phyloP scores from a whole-genome alignment of 2,113 vertebrate species.

The Hepsetus odoe region DNA sequence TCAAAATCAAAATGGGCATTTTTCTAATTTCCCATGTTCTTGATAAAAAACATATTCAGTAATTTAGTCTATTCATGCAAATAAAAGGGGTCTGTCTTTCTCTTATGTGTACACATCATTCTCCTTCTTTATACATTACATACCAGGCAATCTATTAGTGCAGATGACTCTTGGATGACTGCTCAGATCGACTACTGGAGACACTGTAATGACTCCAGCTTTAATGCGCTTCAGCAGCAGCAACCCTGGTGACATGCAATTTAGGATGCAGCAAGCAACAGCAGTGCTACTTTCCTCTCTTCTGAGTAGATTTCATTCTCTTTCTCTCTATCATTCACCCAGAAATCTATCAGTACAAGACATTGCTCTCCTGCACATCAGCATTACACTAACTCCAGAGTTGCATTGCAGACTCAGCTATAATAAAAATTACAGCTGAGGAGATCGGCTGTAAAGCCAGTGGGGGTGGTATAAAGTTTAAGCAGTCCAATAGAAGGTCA shows the following conservation, averaged over 20 bases:
- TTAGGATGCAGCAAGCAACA: neutral
- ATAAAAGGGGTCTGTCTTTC: neutral
- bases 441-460: neutral
- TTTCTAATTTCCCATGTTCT: no score
- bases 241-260: slow-evolving; percentile 15
- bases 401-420: neutral
- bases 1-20: no score
- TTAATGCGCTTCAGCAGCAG: slow-evolving; percentile 23
- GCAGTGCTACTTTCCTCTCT: neutral
- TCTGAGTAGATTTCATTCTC: neutral
- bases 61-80: no score
- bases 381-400: neutral
- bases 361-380: neutral
- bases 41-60: no score
- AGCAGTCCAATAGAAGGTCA: neutral
- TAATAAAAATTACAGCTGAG: neutral
- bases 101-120: neutral
- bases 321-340: neutral
- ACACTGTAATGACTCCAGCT: slow-evolving; percentile 14
- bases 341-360: neutral
- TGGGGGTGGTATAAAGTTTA: neutral
- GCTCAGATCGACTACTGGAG: neutral
- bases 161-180: neutral
- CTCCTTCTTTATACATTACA: no score
- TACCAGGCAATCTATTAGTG: no score